A percentile compares a stretch with the other conserved stretches of the same genome.
Evolutionary conservation across 2,797 vertebrate genomes (phyloP).

Genomic region (Ceyx erithaca): DNA sequence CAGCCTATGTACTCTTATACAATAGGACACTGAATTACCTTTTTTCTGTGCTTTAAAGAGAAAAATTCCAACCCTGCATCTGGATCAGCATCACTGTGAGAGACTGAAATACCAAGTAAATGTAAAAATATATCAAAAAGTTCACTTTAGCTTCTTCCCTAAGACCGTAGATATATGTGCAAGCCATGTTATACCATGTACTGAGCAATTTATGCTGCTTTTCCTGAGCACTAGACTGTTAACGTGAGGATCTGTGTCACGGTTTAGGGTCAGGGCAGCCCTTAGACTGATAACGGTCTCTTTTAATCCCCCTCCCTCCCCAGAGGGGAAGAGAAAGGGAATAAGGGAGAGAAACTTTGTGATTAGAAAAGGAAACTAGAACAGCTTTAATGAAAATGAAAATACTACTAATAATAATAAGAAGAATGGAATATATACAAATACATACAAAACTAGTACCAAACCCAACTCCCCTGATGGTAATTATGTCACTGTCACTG

Average conservation of each 20-base stretch:
- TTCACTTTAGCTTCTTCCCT: background rate
- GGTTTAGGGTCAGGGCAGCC: too few relatives aligned
- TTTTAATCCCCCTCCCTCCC: too few relatives aligned
- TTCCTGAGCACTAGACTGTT: background rate
- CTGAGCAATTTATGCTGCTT: background rate
- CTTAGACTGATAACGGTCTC: too few relatives aligned
- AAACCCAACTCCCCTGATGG: too few relatives aligned
- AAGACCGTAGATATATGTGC: accelerated
- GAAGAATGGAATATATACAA: too few relatives aligned
- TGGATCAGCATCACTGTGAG: background rate
- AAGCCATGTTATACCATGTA: background rate
- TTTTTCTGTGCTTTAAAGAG: background rate
- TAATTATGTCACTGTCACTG: too few relatives aligned
- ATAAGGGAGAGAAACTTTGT: too few relatives aligned
- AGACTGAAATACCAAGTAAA: background rate
- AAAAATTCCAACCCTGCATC: background rate
- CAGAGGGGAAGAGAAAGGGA: too few relatives aligned
- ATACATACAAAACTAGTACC: too few relatives aligned
- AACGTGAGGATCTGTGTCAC: background rate
- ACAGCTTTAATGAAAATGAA: too few relatives aligned
- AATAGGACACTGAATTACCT: background rate
- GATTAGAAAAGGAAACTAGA: too few relatives aligned
- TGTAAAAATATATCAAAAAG: background rate
- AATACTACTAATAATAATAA: too few relatives aligned
- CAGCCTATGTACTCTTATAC: background rate